Conservation (phyloP, 1,140 invertebrate genomes). For the Drosophila malerkotliana region DNA sequence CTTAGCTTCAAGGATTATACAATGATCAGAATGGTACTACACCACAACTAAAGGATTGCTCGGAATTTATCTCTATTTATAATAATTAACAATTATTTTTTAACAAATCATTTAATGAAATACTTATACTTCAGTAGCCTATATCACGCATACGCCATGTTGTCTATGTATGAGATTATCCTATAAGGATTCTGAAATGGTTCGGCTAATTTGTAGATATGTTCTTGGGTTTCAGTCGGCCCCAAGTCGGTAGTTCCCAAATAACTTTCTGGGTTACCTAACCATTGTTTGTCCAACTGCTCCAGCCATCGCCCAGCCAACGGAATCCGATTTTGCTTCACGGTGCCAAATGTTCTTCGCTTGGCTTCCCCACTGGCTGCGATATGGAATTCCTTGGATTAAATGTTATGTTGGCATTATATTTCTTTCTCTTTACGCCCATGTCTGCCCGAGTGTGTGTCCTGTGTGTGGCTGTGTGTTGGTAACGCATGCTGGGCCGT, state of each 20-base stretch:
- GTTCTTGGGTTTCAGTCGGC: not conserved
- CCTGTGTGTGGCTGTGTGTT: constrained; percentile 30
- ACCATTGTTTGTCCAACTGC: constrained; percentile 4
- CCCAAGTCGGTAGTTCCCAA: constrained; percentile 21
- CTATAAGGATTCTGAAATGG: not conserved
- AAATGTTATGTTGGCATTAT: constrained; percentile 83
- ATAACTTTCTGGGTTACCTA: constrained; percentile 16
- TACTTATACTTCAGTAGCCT: not conserved
- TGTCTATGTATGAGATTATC: not conserved
- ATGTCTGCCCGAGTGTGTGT: constrained; percentile 32
- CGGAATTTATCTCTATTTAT: no score
- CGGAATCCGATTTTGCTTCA: constrained; percentile 40
- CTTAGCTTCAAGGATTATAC: constrained; percentile 25
- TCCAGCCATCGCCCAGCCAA: constrained; percentile 10
- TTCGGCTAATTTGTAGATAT: not conserved
- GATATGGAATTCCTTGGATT: constrained; percentile 81
- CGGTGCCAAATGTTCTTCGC: constrained; percentile 38
- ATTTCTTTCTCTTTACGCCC: constrained; percentile 78
- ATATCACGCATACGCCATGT: not conserved
- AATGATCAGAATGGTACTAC: constrained; percentile 58
- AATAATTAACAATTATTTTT: no score
- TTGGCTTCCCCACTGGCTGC: constrained; percentile 49
- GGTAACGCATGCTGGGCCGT: constrained; percentile 75
- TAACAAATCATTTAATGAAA: not conserved
- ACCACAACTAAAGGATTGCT: not conserved